phyloP scores from a whole-genome alignment of 2,888 invertebrate genomes.

The Pemphredon lugubris region DNA sequence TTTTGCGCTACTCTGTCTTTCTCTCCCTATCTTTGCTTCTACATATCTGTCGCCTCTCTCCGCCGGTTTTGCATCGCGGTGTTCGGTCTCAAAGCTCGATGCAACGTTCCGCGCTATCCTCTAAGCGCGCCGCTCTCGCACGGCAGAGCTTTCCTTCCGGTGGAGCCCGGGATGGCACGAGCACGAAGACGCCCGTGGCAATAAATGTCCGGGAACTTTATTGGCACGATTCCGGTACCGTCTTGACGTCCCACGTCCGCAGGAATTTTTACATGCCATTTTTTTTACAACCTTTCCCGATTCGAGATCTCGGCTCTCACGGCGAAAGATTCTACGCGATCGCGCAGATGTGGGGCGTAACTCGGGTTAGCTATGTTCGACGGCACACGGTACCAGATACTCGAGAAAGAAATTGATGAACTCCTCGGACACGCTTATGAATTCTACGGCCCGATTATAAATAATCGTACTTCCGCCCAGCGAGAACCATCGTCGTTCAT shows the following conservation, averaged over 20 bases:
- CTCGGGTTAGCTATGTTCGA: no score
- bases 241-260: background rate
- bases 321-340: no score
- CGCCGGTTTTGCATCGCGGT: constrained; percentile 14
- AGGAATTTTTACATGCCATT: constrained; percentile 5
- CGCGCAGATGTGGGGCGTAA: no score
- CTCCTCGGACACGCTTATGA: no score
- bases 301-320: background rate
- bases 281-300: background rate
- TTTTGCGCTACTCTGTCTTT: background rate
- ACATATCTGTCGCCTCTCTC: background rate
- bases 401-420: no score
- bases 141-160: no score
- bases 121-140: no score
- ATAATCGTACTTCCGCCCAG: no score
- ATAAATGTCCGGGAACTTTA: constrained; percentile 52
- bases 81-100: constrained; percentile 54
- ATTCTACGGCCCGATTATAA: no score
- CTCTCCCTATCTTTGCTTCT: background rate
- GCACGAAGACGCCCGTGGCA: constrained; percentile 21
- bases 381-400: no score
- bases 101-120: constrained; percentile 10
- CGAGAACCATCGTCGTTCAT: no score
- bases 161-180: no score
- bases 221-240: constrained; percentile 20